phyloP scores from a whole-genome alignment of 2,888 invertebrate species.

The Halictus quadricinctus region DNA sequence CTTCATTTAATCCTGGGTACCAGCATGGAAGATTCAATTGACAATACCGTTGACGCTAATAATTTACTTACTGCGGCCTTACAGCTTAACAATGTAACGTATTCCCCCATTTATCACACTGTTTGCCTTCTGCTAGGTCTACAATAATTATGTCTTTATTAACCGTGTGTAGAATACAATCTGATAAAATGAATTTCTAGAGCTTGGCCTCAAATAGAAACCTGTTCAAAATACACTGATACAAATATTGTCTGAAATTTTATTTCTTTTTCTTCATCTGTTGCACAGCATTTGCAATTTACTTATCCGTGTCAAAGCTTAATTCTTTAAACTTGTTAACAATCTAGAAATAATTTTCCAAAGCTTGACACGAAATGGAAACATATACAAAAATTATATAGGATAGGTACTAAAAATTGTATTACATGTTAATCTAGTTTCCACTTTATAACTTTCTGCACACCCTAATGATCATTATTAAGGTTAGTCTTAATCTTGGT shows the following conservation, averaged over 20 bases:
- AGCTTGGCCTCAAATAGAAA: background rate
- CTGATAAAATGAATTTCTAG: background rate
- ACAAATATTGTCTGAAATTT: background rate
- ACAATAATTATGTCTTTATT: background rate
- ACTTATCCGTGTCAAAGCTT: background rate
- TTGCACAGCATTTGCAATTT: background rate
- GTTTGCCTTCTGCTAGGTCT: background rate
- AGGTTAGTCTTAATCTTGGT: too few relatives aligned
- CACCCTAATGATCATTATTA: too few relatives aligned
- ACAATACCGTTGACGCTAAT: background rate
- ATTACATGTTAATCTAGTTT: too few relatives aligned
- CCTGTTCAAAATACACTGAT: background rate
- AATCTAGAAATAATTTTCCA: too few relatives aligned
- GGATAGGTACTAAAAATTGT: too few relatives aligned
- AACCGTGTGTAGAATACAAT: background rate
- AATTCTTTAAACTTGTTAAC: background rate
- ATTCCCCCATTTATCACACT: conserved; percentile 1
- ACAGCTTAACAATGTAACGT: background rate
- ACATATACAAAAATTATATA: too few relatives aligned
- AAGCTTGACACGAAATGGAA: too few relatives aligned
- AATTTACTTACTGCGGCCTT: background rate
- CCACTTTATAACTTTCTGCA: too few relatives aligned
- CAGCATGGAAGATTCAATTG: conserved; percentile 11
- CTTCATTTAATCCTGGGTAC: background rate
- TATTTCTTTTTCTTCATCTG: background rate